phyloP scores from a whole-genome alignment of 2,113 vertebrate genomes.

The Triplophysa dalaica region DNA sequence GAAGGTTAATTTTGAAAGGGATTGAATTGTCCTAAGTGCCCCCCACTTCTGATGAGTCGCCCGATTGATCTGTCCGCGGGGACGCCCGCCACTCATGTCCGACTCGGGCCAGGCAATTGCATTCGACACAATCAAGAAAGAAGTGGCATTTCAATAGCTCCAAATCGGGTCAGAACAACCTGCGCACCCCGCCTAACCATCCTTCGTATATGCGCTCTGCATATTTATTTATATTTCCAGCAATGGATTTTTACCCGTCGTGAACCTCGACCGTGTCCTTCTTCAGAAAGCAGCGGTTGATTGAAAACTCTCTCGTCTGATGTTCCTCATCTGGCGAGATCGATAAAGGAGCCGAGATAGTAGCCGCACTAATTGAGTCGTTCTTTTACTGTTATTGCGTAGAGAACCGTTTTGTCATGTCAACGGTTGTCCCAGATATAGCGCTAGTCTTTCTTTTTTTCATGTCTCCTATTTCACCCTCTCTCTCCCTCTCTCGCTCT shows the following conservation, averaged over 20 bases:
- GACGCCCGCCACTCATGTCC: slow-evolving; percentile 49
- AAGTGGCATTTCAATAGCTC: slow-evolving; percentile 37
- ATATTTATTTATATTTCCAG: slow-evolving; percentile 55
- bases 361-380: slow-evolving; percentile 75
- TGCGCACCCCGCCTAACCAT: slow-evolving; percentile 37
- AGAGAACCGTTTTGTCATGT: slow-evolving; percentile 72
- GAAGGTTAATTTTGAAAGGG: slow-evolving; percentile 69
- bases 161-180: background rate
- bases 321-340: slow-evolving; percentile 75
- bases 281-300: slow-evolving; percentile 56
- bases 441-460: slow-evolving; percentile 31
- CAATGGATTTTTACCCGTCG: slow-evolving; percentile 54
- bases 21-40: slow-evolving; percentile 58
- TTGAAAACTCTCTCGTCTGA: slow-evolving; percentile 75
- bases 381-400: slow-evolving; percentile 72
- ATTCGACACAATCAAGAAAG: slow-evolving; percentile 26
- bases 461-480: background rate
- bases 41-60: slow-evolving; percentile 61
- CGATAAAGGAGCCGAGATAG: slow-evolving; percentile 75
- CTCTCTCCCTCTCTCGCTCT: slow-evolving; percentile 10
- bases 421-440: slow-evolving; percentile 65
- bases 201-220: slow-evolving; percentile 59
- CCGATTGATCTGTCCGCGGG: slow-evolving; percentile 68
- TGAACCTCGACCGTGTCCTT: slow-evolving; percentile 49
- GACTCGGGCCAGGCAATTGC: background rate